Evolutionary conservation across 1,140 invertebrate genomes (phyloP).

Genomic region (Zaprionus taronus): DNA sequence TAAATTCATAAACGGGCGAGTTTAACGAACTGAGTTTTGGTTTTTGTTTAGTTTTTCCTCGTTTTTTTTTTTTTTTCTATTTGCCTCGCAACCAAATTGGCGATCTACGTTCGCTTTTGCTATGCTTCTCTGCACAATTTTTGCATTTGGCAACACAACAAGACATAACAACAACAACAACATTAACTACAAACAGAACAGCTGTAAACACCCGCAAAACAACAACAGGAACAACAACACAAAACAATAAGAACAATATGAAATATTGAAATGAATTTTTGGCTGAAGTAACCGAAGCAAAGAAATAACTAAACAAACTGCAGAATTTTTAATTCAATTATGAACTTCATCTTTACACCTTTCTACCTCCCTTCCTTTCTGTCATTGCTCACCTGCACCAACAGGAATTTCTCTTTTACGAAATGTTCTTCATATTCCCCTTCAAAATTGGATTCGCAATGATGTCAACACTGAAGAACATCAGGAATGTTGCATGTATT

Average conservation of each 20-base stretch:
- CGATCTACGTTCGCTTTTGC: conserved; percentile 41
- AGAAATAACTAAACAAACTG: conserved; percentile 9
- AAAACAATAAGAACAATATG: conserved; percentile 28
- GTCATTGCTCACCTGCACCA: not conserved
- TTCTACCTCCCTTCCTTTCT: not conserved
- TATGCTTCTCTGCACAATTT: conserved; percentile 58
- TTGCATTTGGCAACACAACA: conserved; percentile 39
- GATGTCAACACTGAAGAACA: not conserved
- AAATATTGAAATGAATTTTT: conserved; percentile 40
- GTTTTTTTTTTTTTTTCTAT: conserved; percentile 23
- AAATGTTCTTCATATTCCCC: not conserved
- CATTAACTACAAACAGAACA: not conserved
- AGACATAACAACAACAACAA: conserved; percentile 21
- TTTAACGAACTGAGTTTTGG: conserved; percentile 76
- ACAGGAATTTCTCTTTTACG: not conserved
- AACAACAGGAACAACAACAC: not conserved
- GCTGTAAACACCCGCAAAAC: conserved; percentile 2
- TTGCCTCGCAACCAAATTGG: conserved; percentile 43
- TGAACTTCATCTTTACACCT: conserved; percentile 9
- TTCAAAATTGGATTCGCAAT: not conserved
- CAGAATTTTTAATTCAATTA: conserved; percentile 63
- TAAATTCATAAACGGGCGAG: conserved; percentile 70
- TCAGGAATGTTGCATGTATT: not conserved
- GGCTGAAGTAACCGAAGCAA: not conserved
- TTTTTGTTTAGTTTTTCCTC: conserved; percentile 43